Conservation (phyloP, 2,888 invertebrate species). For the Tetanocera ferruginea region DNA sequence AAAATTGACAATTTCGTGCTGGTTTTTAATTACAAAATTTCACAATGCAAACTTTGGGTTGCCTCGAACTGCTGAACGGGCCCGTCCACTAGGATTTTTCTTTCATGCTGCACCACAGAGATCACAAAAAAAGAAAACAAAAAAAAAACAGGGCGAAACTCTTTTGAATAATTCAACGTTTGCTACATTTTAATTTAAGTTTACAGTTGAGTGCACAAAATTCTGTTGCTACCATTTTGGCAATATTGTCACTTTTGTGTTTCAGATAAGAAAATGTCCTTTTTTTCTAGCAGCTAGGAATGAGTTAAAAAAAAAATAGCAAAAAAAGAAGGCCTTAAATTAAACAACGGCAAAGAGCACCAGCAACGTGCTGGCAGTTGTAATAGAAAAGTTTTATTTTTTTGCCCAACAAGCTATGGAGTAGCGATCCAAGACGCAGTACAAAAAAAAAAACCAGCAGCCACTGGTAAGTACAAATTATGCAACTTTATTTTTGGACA, state of each 20-base stretch:
- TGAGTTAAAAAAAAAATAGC: background rate
- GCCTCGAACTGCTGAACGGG: background rate
- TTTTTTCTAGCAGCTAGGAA: background rate
- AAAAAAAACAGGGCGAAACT: background rate
- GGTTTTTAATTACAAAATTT: slow-evolving; percentile 43
- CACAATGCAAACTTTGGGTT: slow-evolving; percentile 3
- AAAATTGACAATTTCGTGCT: slow-evolving; percentile 37
- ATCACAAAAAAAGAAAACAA: background rate
- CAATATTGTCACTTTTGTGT: slow-evolving; percentile 42
- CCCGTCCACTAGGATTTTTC: background rate
- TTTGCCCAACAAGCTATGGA: background rate
- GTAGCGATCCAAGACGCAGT: background rate
- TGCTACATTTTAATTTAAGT: slow-evolving; percentile 44
- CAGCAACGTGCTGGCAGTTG: background rate
- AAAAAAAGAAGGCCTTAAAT: background rate
- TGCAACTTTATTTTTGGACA: slow-evolving; percentile 36
- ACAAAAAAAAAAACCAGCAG: background rate
- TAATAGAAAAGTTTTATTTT: background rate
- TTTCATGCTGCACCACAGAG: background rate
- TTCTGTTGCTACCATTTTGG: background rate
- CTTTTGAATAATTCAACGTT: slow-evolving; percentile 43
- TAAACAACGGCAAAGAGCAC: background rate
- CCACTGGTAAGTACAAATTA: slow-evolving; percentile 36
- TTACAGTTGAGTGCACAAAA: slow-evolving; percentile 35
- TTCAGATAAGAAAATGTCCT: slow-evolving; percentile 2